Percentiles rank a stretch among this genome's conserved stretches.
These are phyloP conservation scores for Hypercompe scribonia DNA, from an alignment of 2,888 invertebrate species.

Conservation along the genomic window DNA sequence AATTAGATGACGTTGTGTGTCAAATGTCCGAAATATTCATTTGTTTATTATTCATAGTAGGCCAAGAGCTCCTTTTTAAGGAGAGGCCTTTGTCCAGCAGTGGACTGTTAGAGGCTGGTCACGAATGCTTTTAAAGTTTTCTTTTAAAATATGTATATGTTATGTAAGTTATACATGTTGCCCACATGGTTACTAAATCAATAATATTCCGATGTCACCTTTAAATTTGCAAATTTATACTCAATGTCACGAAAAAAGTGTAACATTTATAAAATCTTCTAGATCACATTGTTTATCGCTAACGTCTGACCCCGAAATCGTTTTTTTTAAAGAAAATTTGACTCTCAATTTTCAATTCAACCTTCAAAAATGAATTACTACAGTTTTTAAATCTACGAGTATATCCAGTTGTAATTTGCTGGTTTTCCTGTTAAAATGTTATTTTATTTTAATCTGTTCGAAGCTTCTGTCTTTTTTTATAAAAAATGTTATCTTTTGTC, in stretches of 20 bases:
- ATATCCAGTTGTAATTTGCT: constrained; percentile 16
- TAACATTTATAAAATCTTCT: constrained; percentile 43
- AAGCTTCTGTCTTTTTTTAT: background rate
- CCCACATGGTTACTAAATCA: constrained; percentile 24
- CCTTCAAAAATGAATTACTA: constrained; percentile 53
- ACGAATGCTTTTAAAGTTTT: too few species aligned
- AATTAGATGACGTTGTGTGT: too few species aligned
- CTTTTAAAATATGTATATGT: background rate
- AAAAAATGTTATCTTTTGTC: background rate
- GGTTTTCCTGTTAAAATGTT: background rate
- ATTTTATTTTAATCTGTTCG: background rate
- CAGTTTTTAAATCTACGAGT: constrained; percentile 51
- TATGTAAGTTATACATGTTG: background rate
- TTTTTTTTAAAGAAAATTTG: constrained; percentile 57
- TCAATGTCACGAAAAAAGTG: constrained; percentile 39
- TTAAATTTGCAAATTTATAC: constrained; percentile 42
- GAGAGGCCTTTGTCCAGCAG: too few species aligned
- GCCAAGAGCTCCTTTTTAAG: too few species aligned
- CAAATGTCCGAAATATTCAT: too few species aligned
- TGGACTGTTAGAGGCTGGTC: too few species aligned
- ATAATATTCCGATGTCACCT: constrained; percentile 21
- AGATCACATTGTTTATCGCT: constrained; percentile 38
- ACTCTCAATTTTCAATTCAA: constrained; percentile 60
- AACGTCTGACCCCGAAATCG: constrained; percentile 54
- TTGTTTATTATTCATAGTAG: too few species aligned